Percentiles rank a stretch among this genome's conserved stretches.
Evolutionary conservation across 2,113 vertebrate species (phyloP).

Genomic region (Thalassarche chlororhynchos): DNA sequence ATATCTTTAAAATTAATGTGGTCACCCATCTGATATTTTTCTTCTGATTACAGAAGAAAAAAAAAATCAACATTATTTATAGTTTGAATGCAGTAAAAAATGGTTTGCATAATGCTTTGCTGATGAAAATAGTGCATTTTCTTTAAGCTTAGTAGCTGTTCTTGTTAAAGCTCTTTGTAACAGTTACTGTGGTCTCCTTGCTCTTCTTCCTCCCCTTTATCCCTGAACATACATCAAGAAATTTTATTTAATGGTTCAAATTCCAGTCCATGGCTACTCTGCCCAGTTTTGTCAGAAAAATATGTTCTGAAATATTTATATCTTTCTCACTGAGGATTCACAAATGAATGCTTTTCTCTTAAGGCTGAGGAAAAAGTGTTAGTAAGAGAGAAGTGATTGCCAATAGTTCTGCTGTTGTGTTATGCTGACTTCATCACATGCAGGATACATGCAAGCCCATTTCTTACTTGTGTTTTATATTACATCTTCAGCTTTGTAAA

Average conservation of each 20-base stretch:
- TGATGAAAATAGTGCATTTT: neutral
- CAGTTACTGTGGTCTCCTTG: neutral
- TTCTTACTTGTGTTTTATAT: neutral
- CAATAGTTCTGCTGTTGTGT: neutral
- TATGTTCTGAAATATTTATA: neutral
- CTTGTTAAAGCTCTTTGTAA: neutral
- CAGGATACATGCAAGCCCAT: neutral
- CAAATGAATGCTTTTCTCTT: neutral
- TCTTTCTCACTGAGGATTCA: neutral
- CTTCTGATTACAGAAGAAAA: neutral
- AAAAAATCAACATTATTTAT: neutral
- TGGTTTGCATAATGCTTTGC: neutral
- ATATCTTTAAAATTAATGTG: neutral
- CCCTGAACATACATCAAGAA: neutral
- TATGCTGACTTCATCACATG: neutral
- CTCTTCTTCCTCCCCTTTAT: neutral
- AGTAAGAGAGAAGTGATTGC: neutral
- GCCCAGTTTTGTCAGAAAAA: neutral
- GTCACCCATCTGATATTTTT: neutral
- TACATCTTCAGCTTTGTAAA: neutral
- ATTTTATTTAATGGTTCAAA: neutral
- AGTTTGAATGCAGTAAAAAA: neutral
- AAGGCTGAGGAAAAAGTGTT: neutral
- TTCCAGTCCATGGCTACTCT: neutral
- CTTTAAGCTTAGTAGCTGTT: neutral